phyloP scores from a whole-genome alignment of 2,797 vertebrate species.

The Scyliorhinus canicula region DNA sequence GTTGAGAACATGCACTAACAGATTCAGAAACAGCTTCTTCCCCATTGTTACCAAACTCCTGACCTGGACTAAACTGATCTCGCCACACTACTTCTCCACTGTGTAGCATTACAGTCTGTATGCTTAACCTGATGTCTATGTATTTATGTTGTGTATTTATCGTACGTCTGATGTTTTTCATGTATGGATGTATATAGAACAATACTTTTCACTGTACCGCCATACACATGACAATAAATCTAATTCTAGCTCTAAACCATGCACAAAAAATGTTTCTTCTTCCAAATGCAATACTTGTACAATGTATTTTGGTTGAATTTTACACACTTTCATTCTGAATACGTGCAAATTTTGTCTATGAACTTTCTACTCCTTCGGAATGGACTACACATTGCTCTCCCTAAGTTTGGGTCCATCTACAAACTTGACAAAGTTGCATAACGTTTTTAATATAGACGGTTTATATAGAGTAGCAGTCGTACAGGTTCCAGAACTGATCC shows the following conservation, averaged over 20 bases:
- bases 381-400: neutral
- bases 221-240: too few species aligned
- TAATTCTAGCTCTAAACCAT: neutral
- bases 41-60: too few species aligned
- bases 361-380: neutral
- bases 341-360: neutral
- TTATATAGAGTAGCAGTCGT: neutral
- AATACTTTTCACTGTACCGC: too few species aligned
- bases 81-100: too few species aligned
- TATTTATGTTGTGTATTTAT: too few species aligned
- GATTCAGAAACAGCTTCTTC: too few species aligned
- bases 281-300: neutral
- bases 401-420: neutral
- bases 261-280: neutral
- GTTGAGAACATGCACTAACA: too few species aligned
- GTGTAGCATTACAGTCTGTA: too few species aligned
- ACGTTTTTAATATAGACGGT: neutral
- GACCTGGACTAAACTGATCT: too few species aligned
- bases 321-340: neutral
- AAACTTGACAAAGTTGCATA: neutral
- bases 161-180: too few species aligned
- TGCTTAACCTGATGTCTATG: too few species aligned
- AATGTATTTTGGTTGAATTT: neutral
- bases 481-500: neutral
- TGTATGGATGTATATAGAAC: too few species aligned